phyloP scores from a whole-genome alignment of 92 coral and sea anemone species.

The Parazoanthus darwini region DNA sequence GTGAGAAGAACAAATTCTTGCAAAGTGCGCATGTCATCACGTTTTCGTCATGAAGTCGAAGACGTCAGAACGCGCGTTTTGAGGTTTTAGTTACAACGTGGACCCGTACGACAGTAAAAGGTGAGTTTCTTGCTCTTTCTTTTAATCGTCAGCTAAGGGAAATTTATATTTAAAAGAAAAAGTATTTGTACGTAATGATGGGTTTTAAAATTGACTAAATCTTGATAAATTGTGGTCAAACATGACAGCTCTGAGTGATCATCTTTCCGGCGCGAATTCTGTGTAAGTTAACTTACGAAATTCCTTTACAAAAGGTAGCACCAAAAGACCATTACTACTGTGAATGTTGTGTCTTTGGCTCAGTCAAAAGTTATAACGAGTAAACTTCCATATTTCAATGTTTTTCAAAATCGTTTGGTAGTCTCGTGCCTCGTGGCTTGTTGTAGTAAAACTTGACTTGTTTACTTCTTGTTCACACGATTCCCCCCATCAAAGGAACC shows the following conservation, averaged over 20 bases:
- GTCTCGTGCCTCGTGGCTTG: too few relatives aligned
- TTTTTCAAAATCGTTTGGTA: too few relatives aligned
- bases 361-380: too few relatives aligned
- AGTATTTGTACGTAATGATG: background rate
- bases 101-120: background rate
- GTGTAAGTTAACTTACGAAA: constrained; percentile 2
- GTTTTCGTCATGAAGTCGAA: background rate
- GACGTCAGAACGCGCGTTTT: constrained; percentile 3
- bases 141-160: background rate
- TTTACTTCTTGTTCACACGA: too few relatives aligned
- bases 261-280: background rate
- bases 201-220: background rate
- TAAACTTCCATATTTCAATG: too few relatives aligned
- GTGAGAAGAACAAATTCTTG: background rate
- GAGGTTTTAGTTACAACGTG: background rate
- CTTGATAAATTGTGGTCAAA: constrained; percentile 15
- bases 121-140: background rate
- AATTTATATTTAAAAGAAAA: background rate
- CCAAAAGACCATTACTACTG: background rate
- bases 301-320: background rate
- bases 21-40: constrained; percentile 8
- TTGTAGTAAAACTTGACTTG: too few relatives aligned
- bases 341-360: too few relatives aligned
- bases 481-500: too few relatives aligned
- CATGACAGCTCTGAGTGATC: background rate